Conservation (phyloP, 2,113 vertebrate species). For the Thalassarche chlororhynchos region DNA sequence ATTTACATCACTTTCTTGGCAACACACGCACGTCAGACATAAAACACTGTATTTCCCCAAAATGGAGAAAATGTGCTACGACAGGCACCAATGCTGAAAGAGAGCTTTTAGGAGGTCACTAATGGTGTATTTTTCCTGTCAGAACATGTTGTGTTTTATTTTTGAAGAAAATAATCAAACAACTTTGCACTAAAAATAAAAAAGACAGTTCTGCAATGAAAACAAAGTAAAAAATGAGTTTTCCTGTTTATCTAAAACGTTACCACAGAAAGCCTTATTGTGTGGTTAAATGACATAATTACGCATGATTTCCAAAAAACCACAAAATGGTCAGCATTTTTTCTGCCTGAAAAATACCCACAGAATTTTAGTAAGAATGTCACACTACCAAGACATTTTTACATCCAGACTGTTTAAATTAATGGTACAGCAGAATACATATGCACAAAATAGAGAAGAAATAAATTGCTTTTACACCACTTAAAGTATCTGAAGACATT, state of each 20-base stretch:
- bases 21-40: not conserved
- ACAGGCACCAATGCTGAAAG: not conserved
- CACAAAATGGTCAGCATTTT: conserved; percentile 75
- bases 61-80: not conserved
- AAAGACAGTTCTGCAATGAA: conserved; percentile 3
- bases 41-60: not conserved
- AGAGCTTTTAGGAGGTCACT: not conserved
- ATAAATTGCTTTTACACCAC: conserved; percentile 19
- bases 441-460: conserved; percentile 1
- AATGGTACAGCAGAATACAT: conserved; percentile 9
- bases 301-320: conserved; percentile 68
- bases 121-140: not conserved
- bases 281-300: conserved; percentile 71
- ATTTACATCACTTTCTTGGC: conserved; percentile 32
- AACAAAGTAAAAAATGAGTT: conserved; percentile 46
- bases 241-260: conserved; percentile 65
- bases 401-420: conserved; percentile 63
- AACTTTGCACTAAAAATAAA: not conserved
- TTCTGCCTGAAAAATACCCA: conserved; percentile 74
- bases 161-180: conserved; percentile 13
- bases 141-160: not conserved
- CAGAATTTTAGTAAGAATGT: conserved; percentile 66
- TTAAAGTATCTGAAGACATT: conserved; percentile 21
- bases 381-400: conserved; percentile 33
- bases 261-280: conserved; percentile 67